Base-by-base conservation (phyloP, 2,113 vertebrate genomes). In the Hemibagrus wyckioides region DNA sequence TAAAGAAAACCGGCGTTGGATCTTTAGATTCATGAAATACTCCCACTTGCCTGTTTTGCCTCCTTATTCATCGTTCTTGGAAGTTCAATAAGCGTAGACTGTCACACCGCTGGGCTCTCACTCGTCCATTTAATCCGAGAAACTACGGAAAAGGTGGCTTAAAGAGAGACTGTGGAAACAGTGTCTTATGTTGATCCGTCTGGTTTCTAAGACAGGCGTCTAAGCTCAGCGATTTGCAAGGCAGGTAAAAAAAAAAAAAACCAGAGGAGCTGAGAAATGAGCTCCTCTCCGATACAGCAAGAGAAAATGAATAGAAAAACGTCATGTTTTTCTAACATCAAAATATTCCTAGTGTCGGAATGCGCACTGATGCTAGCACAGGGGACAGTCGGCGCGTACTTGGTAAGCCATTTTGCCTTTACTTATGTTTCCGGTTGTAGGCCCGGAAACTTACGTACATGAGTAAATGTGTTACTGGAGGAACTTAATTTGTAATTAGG, bases 311-410 rank as follows among this genome's bases (percentile, higher is more conserved):
- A 94, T 71, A 96, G 96, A 93, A 96, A 96, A 92, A 91, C 94
- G 13, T 97, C 97, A 19, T 97, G 97, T 93, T 99, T 99, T 94
- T 97, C 96, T 85, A 99, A 96, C 93, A 99, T 99, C 94, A 98
- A 97, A 94, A 96, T 99, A 91, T 99, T 99, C 93, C 92, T 99
- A 91, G 95, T 98, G 89, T 96, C 98, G 89, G 97, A 99, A 94
- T 99, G 98, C 92, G 98, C 97, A 17, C 94, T 99, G 91, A 97
- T 99, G 98, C 92, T 99, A 95, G 98, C 98, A 25, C 98, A 99
- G 94, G 98, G 97, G 92, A 99, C 98, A 23, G 97, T 99, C 82
- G 98, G 98, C 91, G 97, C 98, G 23, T 99, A 99, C 95, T 96
- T 99, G 98, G 98, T 99, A 93, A 99, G 98, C 96, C 50, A 56